phyloP scores from a whole-genome alignment of 2,888 invertebrate genomes.

The Anthophora plumipes region DNA sequence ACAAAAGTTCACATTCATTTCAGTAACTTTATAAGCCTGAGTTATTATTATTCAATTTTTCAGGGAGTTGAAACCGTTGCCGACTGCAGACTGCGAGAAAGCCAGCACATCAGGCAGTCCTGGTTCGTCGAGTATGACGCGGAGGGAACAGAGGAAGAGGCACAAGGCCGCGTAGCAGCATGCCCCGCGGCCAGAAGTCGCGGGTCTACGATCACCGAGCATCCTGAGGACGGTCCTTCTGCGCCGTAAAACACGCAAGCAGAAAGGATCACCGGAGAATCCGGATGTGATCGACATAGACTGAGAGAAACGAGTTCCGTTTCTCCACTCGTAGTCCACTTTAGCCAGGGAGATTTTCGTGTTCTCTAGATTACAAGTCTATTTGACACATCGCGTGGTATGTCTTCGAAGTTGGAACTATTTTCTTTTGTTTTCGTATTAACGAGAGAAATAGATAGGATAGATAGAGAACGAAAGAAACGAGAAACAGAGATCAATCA shows the following conservation, averaged over 20 bases:
- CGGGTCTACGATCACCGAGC: conserved; percentile 80
- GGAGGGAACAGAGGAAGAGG: conserved; percentile 88
- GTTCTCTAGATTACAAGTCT: conserved; percentile 35
- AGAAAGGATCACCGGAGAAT: conserved; percentile 78
- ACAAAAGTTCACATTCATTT: too few relatives aligned
- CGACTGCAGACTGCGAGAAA: conserved; percentile 85
- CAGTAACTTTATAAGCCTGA: neutral
- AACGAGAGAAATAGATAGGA: neutral
- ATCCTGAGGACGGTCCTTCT: conserved; percentile 81
- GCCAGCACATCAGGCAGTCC: conserved; percentile 69
- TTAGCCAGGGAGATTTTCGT: conserved; percentile 26
- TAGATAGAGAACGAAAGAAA: neutral
- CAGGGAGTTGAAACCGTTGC: conserved; percentile 89
- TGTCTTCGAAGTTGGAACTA: conserved; percentile 30
- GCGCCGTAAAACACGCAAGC: conserved; percentile 79
- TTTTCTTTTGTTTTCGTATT: neutral
- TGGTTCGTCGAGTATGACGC: conserved; percentile 65
- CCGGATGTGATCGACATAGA: conserved; percentile 72
- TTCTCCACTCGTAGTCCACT: conserved; percentile 38
- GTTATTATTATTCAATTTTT: neutral
- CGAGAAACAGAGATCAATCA: neutral
- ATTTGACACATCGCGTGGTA: conserved; percentile 51
- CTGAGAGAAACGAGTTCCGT: conserved; percentile 64
- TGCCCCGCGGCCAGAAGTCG: conserved; percentile 82
- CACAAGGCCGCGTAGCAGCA: conserved; percentile 89